Percentiles rank a stretch among this genome's conserved stretches.
Conservation (phyloP, 2,888 invertebrate species). For the Tenthredo mesomela region DNA sequence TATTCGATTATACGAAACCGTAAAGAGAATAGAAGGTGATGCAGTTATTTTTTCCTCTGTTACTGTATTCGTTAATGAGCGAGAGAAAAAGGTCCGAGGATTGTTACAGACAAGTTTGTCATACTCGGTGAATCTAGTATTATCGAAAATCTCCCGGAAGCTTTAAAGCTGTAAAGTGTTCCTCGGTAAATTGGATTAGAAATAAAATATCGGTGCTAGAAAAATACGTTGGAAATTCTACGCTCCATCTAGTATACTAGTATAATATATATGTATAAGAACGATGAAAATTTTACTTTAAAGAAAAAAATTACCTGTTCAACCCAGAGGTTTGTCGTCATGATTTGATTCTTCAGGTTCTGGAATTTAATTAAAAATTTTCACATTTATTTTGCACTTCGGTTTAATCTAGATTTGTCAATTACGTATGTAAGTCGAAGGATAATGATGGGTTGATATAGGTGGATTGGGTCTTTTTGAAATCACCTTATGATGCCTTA, state of each 20-base stretch:
- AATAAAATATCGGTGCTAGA: neutral
- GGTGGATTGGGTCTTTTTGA: neutral
- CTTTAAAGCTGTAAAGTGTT: neutral
- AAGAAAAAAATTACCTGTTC: conserved; percentile 79
- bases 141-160: neutral
- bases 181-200: neutral
- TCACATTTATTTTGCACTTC: conserved; percentile 33
- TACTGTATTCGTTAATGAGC: neutral
- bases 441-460: neutral
- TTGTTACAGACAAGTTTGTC: neutral
- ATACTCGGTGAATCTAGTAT: neutral
- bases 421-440: neutral
- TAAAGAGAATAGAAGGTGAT: neutral
- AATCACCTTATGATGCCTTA: neutral
- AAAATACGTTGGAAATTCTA: neutral
- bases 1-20: neutral
- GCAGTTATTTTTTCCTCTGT: neutral
- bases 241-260: too few relatives aligned
- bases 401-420: neutral
- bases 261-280: neutral
- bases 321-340: conserved; percentile 85
- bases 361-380: conserved; percentile 75
- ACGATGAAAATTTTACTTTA: neutral
- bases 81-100: neutral
- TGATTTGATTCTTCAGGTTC: conserved; percentile 85